These are phyloP conservation scores for Dicentrarchus labrax DNA, from an alignment of 2,113 vertebrate genomes.

Conservation along the genomic window DNA sequence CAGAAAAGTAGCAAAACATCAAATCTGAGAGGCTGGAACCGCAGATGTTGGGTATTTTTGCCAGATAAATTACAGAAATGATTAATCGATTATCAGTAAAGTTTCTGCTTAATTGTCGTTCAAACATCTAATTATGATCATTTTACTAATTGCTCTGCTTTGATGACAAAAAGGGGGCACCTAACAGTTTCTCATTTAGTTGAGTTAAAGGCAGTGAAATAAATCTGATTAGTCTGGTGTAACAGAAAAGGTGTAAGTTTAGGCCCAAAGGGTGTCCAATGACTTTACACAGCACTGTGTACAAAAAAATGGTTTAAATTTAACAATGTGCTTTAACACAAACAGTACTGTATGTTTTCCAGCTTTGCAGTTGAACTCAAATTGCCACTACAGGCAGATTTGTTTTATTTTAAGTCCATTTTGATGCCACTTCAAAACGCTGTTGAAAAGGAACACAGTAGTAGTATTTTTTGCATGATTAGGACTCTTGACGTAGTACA, in stretches of 20 bases:
- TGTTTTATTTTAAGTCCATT: not conserved
- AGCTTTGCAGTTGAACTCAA: not conserved
- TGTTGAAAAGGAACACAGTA: not conserved
- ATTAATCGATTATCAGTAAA: not conserved
- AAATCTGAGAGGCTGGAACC: not conserved
- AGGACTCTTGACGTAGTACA: not conserved
- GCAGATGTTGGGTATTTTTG: not conserved
- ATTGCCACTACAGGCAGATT: not conserved
- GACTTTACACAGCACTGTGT: slow-evolving; percentile 12
- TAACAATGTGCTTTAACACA: not conserved
- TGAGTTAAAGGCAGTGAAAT: not conserved
- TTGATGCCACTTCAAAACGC: not conserved
- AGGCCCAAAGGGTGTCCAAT: slow-evolving; percentile 31
- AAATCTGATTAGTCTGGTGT: not conserved
- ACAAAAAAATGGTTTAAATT: not conserved
- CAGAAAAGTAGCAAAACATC: not conserved
- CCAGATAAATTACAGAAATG: not conserved
- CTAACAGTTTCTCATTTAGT: not conserved
- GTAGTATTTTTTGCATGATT: slow-evolving; percentile 21
- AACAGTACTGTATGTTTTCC: not conserved
- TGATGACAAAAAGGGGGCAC: not conserved
- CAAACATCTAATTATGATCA: not conserved
- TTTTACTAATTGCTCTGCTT: not conserved
- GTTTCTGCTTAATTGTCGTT: not conserved
- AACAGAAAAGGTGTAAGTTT: too few species aligned